Evolutionary conservation across 1,140 invertebrate genomes (phyloP), one percentile per base, ranked within the genome.

Genomic region (Agraylea sexmaculata): DNA sequence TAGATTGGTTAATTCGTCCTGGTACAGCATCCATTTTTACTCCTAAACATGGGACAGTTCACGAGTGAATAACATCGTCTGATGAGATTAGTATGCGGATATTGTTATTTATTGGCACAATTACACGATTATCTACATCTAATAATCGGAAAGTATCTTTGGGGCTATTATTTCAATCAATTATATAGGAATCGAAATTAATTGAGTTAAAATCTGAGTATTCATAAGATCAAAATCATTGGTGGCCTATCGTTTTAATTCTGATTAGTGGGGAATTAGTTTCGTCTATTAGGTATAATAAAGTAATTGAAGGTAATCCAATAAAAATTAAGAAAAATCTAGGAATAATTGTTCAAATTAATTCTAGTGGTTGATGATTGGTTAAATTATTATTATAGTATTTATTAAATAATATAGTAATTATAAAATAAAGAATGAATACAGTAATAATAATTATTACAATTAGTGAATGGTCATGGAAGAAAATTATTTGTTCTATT

Each of bases 221-320:
- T 67, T 78, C 74, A 65, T 78, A 79, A 27, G 54, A 66, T 74
- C 75, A 80, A 53, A 75, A 78, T 69, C 73, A 79, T 66, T 78
- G 76, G 60, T 78, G 72, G 0, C 73, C 74, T 52, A 75, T 66
- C 34, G 60, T 55, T 69, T 78, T 78, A 54, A 78, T 46, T 17
- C 69, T 68, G 39, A 77, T 53, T 32, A 55, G 45, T 29, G 68
- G 63, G 43, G 62, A 56, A 50, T 62, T 63, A 43, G 67, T 54
- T 68, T 77, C 71, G 61, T 78, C 74, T 48, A 74, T 43, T 52
- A 77, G 50, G 55, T 78, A 79, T 46, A 78, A 53, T 49, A 78
- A 46, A 42, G 62, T 65, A 40, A 76, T 45, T 6, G 72, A 75
- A 22, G 74, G 74, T 4, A 76, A 42, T 19, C 67, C 72, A 66